Percentiles rank a stretch among this genome's conserved stretches.
Conservation (phyloP, 2,113 vertebrate genomes). For the Alces alces region DNA sequence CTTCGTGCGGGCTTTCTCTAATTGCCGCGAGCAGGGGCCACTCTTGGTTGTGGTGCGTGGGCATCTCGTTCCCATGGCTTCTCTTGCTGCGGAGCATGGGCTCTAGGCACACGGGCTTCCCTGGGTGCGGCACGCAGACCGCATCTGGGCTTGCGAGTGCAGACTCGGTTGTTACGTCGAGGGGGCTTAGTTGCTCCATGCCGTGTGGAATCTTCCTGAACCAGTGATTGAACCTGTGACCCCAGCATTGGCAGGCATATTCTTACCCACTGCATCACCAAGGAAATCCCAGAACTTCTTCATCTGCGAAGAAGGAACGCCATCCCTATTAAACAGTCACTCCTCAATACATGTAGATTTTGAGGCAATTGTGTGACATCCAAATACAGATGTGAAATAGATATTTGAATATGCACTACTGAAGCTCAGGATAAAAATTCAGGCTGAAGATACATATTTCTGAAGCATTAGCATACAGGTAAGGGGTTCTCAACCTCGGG, state of each 20-base stretch:
- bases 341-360: neutral
- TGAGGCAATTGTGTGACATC: neutral
- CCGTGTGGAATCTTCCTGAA: neutral
- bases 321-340: neutral
- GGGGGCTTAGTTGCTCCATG: neutral
- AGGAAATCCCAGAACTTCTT: neutral
- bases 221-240: neutral
- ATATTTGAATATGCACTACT: neutral
- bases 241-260: neutral
- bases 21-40: neutral
- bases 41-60: neutral
- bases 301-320: neutral
- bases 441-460: neutral
- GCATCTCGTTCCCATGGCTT: neutral
- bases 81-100: neutral
- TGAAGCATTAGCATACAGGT: neutral
- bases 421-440: neutral
- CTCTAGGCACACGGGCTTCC: neutral
- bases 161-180: neutral
- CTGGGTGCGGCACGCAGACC: neutral
- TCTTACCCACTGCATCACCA: neutral
- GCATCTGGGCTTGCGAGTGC: neutral
- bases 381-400: neutral
- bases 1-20: neutral
- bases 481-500: neutral